Conservation (phyloP, 1,140 invertebrate genomes). For the Aphelenchoides fujianensis region DNA sequence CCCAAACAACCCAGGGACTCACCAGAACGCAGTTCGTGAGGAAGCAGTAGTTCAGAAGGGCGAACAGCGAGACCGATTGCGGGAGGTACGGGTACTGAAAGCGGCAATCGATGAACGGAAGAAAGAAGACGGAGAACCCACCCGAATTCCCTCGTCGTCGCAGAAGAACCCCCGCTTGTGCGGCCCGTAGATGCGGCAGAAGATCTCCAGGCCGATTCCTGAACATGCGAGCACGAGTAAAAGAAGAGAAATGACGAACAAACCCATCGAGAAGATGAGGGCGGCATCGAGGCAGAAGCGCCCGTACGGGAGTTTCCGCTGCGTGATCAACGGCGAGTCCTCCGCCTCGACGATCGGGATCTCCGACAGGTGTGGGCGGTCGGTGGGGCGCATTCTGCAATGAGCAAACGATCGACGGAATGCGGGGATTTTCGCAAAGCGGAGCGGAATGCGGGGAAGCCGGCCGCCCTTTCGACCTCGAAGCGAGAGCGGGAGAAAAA, state of each 20-base stretch:
- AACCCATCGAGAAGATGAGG: not conserved
- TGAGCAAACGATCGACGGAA: too few species aligned
- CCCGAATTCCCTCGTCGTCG: constrained; percentile 45
- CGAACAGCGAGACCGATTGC: constrained; percentile 27
- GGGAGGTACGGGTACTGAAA: constrained; percentile 42
- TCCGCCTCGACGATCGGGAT: not conserved
- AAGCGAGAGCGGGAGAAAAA: too few species aligned
- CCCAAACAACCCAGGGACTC: too few species aligned
- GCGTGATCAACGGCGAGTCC: not conserved
- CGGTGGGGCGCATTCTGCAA: too few species aligned
- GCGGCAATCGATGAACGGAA: too few species aligned
- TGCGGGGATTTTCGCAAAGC: too few species aligned
- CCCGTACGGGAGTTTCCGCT: not conserved
- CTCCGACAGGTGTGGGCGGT: too few species aligned
- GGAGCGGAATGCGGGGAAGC: too few species aligned
- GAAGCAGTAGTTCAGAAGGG: constrained; percentile 19
- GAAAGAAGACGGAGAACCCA: too few species aligned
- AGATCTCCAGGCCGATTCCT: constrained; percentile 21
- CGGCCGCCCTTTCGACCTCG: too few species aligned
- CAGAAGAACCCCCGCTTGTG: too few species aligned
- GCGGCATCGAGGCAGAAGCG: not conserved
- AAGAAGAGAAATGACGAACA: not conserved
- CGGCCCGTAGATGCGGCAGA: constrained; percentile 16
- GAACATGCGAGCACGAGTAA: not conserved
- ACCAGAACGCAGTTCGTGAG: not conserved